Conservation (phyloP, 2,113 vertebrate species). For the Sphyrna mokarran region DNA sequence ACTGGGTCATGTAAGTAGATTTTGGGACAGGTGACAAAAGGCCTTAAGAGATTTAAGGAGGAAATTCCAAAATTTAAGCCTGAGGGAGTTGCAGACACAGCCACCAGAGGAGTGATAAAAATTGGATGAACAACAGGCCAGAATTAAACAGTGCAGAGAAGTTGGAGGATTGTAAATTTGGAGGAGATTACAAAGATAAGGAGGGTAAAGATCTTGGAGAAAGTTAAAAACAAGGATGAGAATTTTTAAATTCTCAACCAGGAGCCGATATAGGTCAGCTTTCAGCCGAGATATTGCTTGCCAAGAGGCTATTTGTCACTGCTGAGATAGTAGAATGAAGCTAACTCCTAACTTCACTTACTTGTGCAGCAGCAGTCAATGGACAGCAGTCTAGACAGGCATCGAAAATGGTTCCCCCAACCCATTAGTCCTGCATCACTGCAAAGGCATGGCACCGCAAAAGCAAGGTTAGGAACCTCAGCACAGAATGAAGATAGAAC, state of each 20-base stretch:
- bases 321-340: neutral
- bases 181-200: neutral
- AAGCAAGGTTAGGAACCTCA: neutral
- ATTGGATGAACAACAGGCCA: neutral
- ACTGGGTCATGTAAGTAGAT: neutral
- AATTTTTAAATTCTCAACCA: neutral
- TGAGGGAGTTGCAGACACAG: neutral
- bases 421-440: neutral
- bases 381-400: neutral
- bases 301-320: neutral
- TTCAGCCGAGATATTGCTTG: neutral
- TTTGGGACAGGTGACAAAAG: neutral
- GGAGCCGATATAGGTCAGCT: neutral
- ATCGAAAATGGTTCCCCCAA: neutral
- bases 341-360: neutral
- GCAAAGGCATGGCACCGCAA: neutral
- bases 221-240: neutral
- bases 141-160: neutral
- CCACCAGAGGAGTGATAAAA: neutral
- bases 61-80: neutral
- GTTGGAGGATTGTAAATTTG: neutral
- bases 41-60: neutral
- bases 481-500: neutral
- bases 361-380: neutral
- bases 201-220: no score